Conservation (phyloP, 1,140 invertebrate genomes). For the Polyergus mexicanus region DNA sequence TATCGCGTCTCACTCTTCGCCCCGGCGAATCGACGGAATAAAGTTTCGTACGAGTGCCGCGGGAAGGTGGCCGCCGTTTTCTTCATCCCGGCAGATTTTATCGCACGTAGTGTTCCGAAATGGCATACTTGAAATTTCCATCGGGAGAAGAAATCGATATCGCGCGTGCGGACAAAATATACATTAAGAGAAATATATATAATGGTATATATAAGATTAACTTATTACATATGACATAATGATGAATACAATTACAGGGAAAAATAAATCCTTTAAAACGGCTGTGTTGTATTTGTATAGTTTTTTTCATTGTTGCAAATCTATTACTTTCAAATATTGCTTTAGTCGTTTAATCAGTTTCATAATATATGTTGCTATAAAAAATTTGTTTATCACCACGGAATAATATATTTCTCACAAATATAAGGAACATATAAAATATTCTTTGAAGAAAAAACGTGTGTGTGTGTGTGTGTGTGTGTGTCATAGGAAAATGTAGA, state of each 20-base stretch:
- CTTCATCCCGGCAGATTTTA: conserved; percentile 57
- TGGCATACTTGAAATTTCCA: conserved; percentile 58
- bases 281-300: neutral
- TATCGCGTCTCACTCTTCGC: conserved; percentile 58
- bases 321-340: neutral
- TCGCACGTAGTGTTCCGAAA: conserved; percentile 47
- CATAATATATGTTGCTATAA: neutral
- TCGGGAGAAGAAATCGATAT: conserved; percentile 45
- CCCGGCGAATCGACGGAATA: conserved; percentile 39
- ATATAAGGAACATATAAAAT: neutral
- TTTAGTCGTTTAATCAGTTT: neutral
- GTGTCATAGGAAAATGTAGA: neutral
- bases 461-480: neutral
- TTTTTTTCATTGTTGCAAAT: neutral
- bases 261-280: conserved; percentile 28
- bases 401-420: neutral
- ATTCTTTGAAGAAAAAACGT: neutral
- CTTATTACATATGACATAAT: conserved; percentile 41
- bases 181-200: neutral
- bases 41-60: conserved; percentile 38
- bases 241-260: neutral
- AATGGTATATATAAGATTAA: conserved; percentile 31
- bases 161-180: conserved; percentile 36
- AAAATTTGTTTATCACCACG: neutral
- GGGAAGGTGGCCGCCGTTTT: conserved; percentile 51